phyloP scores from a whole-genome alignment of 2,888 invertebrate species.

The Meganola albula region DNA sequence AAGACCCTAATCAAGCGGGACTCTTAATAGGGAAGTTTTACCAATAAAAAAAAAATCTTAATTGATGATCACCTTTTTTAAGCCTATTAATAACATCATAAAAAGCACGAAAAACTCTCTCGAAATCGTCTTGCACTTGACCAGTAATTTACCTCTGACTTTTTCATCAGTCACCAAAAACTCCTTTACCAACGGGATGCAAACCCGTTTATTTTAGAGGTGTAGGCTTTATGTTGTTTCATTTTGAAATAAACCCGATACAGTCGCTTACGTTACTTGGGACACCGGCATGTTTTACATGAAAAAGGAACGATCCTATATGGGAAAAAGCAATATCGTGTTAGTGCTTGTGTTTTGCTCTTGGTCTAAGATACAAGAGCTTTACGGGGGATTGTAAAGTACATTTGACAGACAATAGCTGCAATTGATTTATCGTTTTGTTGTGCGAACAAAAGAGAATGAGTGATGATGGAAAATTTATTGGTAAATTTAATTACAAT shows the following conservation, averaged over 20 bases:
- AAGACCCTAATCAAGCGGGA: too few species aligned
- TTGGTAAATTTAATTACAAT: not conserved
- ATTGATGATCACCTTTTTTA: too few species aligned
- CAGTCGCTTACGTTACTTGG: conserved; percentile 33
- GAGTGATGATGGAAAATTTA: not conserved
- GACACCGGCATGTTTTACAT: conserved; percentile 60
- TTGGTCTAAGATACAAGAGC: conserved; percentile 25
- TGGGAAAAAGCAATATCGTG: conserved; percentile 65
- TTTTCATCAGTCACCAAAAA: not conserved
- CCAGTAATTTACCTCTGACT: too few species aligned
- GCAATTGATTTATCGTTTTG: too few species aligned
- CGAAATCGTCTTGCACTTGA: too few species aligned
- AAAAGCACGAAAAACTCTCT: too few species aligned
- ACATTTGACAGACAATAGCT: too few species aligned
- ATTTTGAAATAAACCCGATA: conserved; percentile 20
- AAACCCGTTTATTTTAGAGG: not conserved
- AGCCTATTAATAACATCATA: too few species aligned
- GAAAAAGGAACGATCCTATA: conserved; percentile 59
- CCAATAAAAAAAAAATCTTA: too few species aligned
- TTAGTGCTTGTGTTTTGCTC: conserved; percentile 43
- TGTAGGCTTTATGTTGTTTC: conserved; percentile 16
- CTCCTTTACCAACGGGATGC: not conserved
- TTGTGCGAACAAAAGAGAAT: too few species aligned
- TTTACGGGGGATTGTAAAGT: too few species aligned
- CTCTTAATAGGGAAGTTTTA: too few species aligned